A percentile compares a stretch with the other conserved stretches of the same genome.
phyloP scores from a whole-genome alignment of 37 sponge, comb jelly and placozoan genomes.

The Aphrocallistes beatrix region DNA sequence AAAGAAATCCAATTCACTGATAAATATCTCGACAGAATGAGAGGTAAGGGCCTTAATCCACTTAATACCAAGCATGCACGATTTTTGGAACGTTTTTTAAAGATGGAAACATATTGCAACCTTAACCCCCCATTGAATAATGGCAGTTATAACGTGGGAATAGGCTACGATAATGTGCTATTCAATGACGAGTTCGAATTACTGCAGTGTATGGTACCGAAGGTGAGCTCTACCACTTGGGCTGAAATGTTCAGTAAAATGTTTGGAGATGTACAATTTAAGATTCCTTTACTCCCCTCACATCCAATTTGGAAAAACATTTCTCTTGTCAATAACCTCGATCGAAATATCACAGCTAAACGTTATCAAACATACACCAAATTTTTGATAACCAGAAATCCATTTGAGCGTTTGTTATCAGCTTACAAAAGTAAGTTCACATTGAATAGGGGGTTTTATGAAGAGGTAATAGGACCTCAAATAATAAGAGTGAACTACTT shows the following conservation, averaged over 20 bases:
- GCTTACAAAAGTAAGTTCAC: not conserved
- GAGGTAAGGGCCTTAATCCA: not conserved
- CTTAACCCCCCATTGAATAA: not conserved
- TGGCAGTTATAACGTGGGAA: not conserved
- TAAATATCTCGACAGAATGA: not conserved
- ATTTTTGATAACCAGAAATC: not conserved
- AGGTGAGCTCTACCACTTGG: conserved; percentile 3
- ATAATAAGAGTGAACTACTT: not conserved
- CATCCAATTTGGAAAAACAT: not conserved
- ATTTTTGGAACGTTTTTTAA: not conserved
- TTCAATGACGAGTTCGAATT: not conserved
- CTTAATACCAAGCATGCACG: not conserved
- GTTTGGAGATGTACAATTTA: not conserved
- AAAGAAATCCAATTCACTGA: not conserved
- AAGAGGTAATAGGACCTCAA: not conserved
- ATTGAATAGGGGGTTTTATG: not conserved
- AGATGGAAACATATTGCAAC: not conserved
- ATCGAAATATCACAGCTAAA: not conserved
- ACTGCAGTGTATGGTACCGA: not conserved
- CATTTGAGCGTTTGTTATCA: not conserved
- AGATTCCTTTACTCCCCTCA: not conserved
- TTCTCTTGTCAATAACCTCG: not conserved
- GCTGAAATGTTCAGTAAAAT: not conserved
- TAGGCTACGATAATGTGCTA: not conserved
- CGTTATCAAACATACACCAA: not conserved